Base-by-base conservation (phyloP, 2,888 invertebrate species). In the Epinotia demarniana region DNA sequence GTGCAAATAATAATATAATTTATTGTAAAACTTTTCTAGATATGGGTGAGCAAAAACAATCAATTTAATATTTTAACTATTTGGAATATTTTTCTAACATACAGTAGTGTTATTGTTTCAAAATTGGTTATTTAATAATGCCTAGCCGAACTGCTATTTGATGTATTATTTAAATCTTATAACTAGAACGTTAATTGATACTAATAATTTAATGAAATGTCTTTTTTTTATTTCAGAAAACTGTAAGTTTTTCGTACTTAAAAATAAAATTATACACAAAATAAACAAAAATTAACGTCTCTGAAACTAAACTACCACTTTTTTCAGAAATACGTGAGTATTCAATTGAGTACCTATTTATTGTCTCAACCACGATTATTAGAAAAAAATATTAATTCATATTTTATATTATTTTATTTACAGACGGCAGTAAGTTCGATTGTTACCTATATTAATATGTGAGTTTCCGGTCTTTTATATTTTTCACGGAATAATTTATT, bases 261-360 rank as follows among this genome's bases (percentile, higher is more conserved):
- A n/a, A n/a, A 53, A 53, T 46, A 46, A 3, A 13, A 46, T 46
- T 11, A 3, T 46, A 46, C 13, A 1, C 13, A n/a, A 53, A 53
- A 53, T 53, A 53, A n/a, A 53, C 0, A 2, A n/a, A n/a, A 53
- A 8, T n/a, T 16, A 49, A 49, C 5, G 5, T 46, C 13, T 2
- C 46, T 12, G 0, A n/a, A 53, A 53, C 16, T 53, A 8, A 13
- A 1, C 53, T 53, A 5, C n/a, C 53, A 8, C 53, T 53, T n/a
- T 53, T 53, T 53, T 53, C 53, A 53, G 53, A 53, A 8, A 53
- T 53, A 53, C 53, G 53, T 53, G 53, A 53, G 53, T 53, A 53
- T n/a, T 53, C 16, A 53, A 5, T n/a, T 53, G 5, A 53, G 6
- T 49, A n/a, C n/a, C n/a, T n/a, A 49, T 16, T n/a, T 6, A 53